Base-by-base conservation (phyloP, 2,113 vertebrate genomes). In the Oncorhynchus mykiss region DNA sequence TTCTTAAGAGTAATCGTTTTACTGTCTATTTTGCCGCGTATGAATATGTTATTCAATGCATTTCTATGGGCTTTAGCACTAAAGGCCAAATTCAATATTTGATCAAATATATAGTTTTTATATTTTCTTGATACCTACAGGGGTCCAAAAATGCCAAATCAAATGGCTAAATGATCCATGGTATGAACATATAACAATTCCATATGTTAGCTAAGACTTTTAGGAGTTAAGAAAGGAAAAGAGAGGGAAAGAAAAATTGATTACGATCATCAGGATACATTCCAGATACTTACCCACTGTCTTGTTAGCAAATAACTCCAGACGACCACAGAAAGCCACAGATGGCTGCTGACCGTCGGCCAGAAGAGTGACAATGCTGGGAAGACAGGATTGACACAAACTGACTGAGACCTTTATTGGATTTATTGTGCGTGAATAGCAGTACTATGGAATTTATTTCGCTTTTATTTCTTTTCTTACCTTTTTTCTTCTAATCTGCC, bases 351-450 rank as follows among this genome's bases (percentile, higher is more conserved):
- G 24, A 0, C 25, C 66, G 16, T 66, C 29, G 8, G 68, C 39
- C 54, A 65, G 60, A 72, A 39, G 48, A 62, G 31, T 71, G 24
- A 34, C 13, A 4, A 45, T 76, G 13, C 49, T 71, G 66, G 57
- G 73, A 75, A 70, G 68, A 54, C 51, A 18, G 78, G 84, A 71
- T 5, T 16, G 6, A 39, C 77, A 70, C 66, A 51, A n/a, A 39
- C 31, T 34, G 51, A 72, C 80, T 70, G 60, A 70, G 71, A 78
- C 74, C 75, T 80, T 78, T 3, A 74, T 16, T 65, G 79, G 78
- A 90, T 88, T 86, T 77, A 80, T 76, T 78, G 82, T 76, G 67
- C 78, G 83, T 82, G 86, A 89, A 82, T 87, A 86, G 85, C 83
- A 79, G 78, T 76, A 68, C 67, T 81, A 86, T 81, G 67, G 83